Conservation (phyloP, 2,113 vertebrate genomes). For the Scortum barcoo region DNA sequence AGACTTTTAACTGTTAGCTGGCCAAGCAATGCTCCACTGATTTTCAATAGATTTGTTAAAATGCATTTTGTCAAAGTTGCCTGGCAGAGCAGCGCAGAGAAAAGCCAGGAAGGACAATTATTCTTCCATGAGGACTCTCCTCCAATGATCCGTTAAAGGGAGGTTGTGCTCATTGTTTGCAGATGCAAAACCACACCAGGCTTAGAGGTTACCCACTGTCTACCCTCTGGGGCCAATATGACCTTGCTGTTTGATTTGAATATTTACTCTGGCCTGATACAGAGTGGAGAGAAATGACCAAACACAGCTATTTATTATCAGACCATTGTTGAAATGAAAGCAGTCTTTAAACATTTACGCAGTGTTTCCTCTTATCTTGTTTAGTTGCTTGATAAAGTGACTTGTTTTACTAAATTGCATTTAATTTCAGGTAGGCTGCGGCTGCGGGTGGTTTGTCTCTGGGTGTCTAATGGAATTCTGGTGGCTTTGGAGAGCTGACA, state of each 20-base stretch:
- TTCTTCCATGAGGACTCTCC: conserved; percentile 50
- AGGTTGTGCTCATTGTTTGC: conserved; percentile 67
- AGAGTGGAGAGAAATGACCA: conserved; percentile 37
- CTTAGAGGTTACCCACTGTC: conserved; percentile 45
- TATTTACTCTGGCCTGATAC: conserved; percentile 68
- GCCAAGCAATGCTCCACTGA: conserved; percentile 46
- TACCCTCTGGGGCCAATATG: conserved; percentile 26
- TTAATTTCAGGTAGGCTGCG: conserved; percentile 70
- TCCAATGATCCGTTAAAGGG: conserved; percentile 63
- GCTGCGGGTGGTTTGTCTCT: conserved; percentile 64
- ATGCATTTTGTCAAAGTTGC: conserved; percentile 59
- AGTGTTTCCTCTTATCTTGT: conserved; percentile 48
- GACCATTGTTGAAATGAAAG: conserved; percentile 22
- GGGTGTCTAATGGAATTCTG: conserved; percentile 73
- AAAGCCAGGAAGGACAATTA: conserved; percentile 59
- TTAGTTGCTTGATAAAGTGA: conserved; percentile 58
- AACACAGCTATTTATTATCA: conserved; percentile 58
- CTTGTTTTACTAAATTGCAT: conserved; percentile 70
- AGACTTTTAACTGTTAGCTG: conserved; percentile 54
- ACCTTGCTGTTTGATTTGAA: conserved; percentile 64
- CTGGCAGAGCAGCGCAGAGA: conserved; percentile 36
- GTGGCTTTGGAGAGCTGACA: conserved; percentile 75
- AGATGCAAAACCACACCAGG: conserved; percentile 62
- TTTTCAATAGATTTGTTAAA: conserved; percentile 64
- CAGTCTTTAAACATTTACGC: conserved; percentile 20